These are phyloP conservation scores for Psix sp. DNA, from an alignment of 1,140 invertebrate genomes.

Conservation along the genomic window DNA sequence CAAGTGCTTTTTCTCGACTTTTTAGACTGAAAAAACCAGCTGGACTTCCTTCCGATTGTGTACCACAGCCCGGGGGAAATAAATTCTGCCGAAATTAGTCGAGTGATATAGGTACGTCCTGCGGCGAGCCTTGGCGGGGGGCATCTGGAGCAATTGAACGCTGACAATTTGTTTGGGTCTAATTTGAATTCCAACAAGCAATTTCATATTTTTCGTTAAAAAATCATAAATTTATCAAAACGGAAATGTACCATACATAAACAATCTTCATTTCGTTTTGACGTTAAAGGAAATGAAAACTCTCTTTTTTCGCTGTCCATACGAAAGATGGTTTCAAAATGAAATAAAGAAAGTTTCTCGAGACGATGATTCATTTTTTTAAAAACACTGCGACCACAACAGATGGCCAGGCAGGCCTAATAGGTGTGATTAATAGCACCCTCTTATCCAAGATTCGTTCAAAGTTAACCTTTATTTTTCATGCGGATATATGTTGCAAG, in stretches of 20 bases:
- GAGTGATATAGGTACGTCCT: conserved; percentile 28
- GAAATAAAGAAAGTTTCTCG: conserved; percentile 1
- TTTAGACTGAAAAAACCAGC: conserved; percentile 27
- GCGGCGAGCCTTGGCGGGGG: conserved; percentile 16
- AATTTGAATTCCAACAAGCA: too few species aligned
- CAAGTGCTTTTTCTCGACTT: conserved; percentile 15
- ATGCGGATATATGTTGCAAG: conserved; percentile 28
- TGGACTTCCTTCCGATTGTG: conserved; percentile 42
- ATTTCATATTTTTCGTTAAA: too few species aligned
- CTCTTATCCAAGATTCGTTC: conserved; percentile 36
- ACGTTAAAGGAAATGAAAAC: too few species aligned
- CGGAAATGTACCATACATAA: neutral
- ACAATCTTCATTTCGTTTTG: too few species aligned
- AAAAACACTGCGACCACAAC: conserved; percentile 25
- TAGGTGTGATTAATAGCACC: conserved; percentile 48
- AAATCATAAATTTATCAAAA: too few species aligned
- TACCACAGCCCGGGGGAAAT: conserved; percentile 6
- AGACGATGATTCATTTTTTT: conserved; percentile 23
- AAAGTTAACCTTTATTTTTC: conserved; percentile 39
- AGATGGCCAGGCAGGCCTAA: conserved; percentile 25
- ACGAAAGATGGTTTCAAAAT: too few species aligned
- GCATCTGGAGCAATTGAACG: conserved; percentile 24
- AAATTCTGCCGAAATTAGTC: conserved; percentile 29
- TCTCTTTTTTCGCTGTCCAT: too few species aligned
- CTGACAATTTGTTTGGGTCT: too few species aligned